Base-by-base conservation (phyloP, 2,113 vertebrate species). In the Poeciliopsis retropinna region DNA sequence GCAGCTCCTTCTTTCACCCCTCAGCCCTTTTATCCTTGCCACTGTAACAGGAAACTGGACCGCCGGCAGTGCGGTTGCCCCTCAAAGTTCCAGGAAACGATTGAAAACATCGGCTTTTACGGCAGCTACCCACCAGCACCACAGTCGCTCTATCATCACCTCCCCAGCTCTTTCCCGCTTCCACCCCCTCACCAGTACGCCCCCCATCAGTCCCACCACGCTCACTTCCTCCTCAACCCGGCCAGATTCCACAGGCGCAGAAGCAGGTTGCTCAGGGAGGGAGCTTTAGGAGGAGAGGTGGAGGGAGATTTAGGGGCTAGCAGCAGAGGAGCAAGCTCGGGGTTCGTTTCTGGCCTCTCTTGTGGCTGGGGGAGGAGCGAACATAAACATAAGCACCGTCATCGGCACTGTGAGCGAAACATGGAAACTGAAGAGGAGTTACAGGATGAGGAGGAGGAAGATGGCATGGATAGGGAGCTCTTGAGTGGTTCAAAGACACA, bases 211-310 rank as follows among this genome's bases (percentile, higher is more conserved):
- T 88, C 93, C 68, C 94, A 94, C 76, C 91, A 97, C 29, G 96
- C 97, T 73, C 97, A 97, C 70, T 92, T 98, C 74, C 95, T 98
- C 69, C 96, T 99, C 73, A 99, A 98, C 72, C 97, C 98, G 0
- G 95, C 96, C 75, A 96, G 98, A 78, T 99, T 98, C 47, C 97
- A 97, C 89, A 96, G 98, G 93, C 96, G 97, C 84, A 97, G 97
- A 82, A 96, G 96, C 91, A 96, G 98, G 87, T 88, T 97, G 19
- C 84, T 97, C 28, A 95, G 96, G 71, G 97, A 96, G 83, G 97
- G 97, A 72, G 95, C 96, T 68, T 94, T 96, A 91, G 90, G 94
- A 82, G 95, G 0, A 94, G 91, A 90, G 13, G 79, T 81, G 0
- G 88, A 91, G 13, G 84, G 85, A 25, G 86, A 85, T 17, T 22